These are phyloP conservation scores for Phoenoteleia sp. DNA, from an alignment of 2,888 invertebrate species.

Conservation along the genomic window DNA sequence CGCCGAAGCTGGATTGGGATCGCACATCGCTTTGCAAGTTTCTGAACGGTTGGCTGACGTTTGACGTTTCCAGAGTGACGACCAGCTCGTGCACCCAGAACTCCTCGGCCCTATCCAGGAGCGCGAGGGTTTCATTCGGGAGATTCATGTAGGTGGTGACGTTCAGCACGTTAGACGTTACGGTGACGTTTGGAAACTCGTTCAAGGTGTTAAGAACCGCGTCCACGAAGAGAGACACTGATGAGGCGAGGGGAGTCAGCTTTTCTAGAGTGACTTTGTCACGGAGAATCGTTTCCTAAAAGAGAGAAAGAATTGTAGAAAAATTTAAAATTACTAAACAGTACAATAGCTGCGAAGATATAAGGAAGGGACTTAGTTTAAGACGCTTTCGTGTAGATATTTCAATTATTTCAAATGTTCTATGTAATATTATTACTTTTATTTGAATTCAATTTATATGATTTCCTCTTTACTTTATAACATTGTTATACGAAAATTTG, in stretches of 20 bases:
- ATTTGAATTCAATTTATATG: no score
- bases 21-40: slow-evolving; percentile 18
- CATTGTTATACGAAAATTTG: no score
- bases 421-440: no score
- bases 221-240: slow-evolving; percentile 76
- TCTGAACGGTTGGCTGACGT: slow-evolving; percentile 1
- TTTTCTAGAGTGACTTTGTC: slow-evolving; percentile 43
- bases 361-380: no score
- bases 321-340: no score
- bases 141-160: slow-evolving; percentile 79
- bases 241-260: slow-evolving; percentile 73
- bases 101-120: slow-evolving; percentile 74
- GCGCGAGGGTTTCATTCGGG: slow-evolving; percentile 76
- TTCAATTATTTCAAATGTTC: no score
- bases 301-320: slow-evolving; percentile 3
- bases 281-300: slow-evolving; percentile 71
- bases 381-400: no score
- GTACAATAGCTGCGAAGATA: no score
- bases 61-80: slow-evolving; percentile 43
- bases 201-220: slow-evolving; percentile 63
- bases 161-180: slow-evolving; percentile 80
- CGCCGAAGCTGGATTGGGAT: not conserved
- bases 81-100: slow-evolving; percentile 76
- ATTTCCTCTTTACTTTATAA: no score
- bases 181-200: slow-evolving; percentile 44